Conservation (phyloP, 30 jellyfish, hydroid and myxozoan genomes). For the Hydractinia symbiolongicarpus region DNA sequence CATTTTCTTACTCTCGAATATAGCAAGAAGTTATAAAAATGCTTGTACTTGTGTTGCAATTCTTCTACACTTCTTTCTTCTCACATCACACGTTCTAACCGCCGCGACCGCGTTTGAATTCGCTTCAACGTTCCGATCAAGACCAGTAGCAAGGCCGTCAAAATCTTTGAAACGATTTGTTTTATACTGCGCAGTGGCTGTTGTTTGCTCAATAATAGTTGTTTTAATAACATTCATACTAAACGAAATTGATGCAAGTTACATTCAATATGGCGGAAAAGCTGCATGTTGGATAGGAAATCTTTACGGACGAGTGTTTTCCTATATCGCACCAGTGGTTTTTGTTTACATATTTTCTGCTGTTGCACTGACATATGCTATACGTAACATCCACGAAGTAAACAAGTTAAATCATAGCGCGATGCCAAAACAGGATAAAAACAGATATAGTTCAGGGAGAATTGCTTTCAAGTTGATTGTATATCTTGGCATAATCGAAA, state of each 20-base stretch:
- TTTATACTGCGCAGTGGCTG: not conserved
- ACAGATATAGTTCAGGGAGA: not conserved
- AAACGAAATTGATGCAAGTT: not conserved
- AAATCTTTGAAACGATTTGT: not conserved
- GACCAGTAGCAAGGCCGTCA: not conserved
- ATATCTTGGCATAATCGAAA: not conserved
- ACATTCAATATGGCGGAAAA: not conserved
- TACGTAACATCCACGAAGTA: not conserved
- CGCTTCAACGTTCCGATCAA: not conserved
- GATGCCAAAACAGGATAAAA: not conserved
- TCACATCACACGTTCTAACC: constrained; percentile 7
- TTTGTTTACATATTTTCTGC: not conserved
- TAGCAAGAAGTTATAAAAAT: not conserved
- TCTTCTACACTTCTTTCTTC: not conserved
- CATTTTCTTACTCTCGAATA: not conserved
- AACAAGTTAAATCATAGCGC: constrained; percentile 1
- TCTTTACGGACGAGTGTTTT: not conserved
- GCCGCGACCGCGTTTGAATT: not conserved
- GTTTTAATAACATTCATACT: not conserved
- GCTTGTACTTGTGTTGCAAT: not conserved
- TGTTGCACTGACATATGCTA: not conserved
- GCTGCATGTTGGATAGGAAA: constrained; percentile 5
- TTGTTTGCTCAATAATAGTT: not conserved
- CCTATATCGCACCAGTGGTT: not conserved
- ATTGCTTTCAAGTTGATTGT: not conserved